Conservation (phyloP, 2,888 invertebrate species). For the Pyrochroa serraticornis region DNA sequence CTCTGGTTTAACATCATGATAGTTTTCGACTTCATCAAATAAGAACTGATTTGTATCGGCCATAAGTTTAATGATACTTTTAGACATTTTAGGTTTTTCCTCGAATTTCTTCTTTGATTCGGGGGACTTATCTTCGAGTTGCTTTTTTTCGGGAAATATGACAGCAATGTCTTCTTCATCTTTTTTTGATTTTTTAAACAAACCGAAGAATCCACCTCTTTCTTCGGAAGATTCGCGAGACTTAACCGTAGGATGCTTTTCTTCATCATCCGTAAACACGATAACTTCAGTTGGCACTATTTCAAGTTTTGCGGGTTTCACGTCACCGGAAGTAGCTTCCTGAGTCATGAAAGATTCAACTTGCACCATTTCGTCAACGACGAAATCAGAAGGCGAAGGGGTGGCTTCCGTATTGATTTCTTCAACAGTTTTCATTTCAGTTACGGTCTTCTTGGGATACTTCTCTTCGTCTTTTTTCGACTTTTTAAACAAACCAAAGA, state of each 20-base stretch:
- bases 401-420: slow-evolving; percentile 4
- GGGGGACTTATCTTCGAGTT: no score
- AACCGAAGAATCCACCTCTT: slow-evolving; percentile 12
- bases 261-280: no score
- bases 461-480: slow-evolving; percentile 34
- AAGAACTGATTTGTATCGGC: slow-evolving; percentile 32
- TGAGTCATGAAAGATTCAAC: no score
- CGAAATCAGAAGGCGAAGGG: no score
- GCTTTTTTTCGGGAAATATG: no score
- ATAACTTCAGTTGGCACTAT: no score
- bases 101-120: slow-evolving; percentile 5
- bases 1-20: slow-evolving; percentile 32
- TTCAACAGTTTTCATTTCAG: slow-evolving; percentile 27
- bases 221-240: slow-evolving; percentile 22
- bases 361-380: no score
- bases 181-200: slow-evolving; percentile 28
- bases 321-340: no score
- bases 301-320: no score
- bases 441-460: slow-evolving; percentile 8
- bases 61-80: slow-evolving; percentile 28
- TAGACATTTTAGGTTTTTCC: slow-evolving; percentile 10
- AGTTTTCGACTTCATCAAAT: slow-evolving; percentile 34
- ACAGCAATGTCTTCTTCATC: no score
- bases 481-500: slow-evolving; percentile 41
- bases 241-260: no score